Conservation (phyloP, 2,113 vertebrate species). For the Podilymbus podiceps region DNA sequence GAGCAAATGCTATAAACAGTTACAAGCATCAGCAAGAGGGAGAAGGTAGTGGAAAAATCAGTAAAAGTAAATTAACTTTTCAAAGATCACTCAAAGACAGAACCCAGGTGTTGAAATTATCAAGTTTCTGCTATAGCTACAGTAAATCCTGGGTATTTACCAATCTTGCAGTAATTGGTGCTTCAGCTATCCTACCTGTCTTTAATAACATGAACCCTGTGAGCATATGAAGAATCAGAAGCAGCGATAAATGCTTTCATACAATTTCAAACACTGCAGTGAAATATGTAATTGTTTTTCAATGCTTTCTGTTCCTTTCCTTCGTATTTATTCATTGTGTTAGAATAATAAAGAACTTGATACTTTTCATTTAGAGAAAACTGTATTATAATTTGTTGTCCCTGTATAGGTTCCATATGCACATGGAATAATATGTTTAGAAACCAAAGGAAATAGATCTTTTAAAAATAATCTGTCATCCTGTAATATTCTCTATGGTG, state of each 20-base stretch:
- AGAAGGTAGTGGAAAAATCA: not conserved
- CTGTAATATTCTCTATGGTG: not conserved
- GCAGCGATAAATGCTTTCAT: accelerated
- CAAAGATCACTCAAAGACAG: not conserved
- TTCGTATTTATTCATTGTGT: constrained; percentile 1
- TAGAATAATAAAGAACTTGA: not conserved
- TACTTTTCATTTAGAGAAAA: not conserved
- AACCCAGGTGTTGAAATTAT: not conserved
- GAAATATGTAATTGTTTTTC: not conserved
- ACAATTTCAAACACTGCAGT: not conserved
- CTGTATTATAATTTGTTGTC: not conserved
- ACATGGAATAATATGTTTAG: constrained; percentile 1
- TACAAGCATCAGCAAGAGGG: not conserved
- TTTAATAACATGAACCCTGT: not conserved
- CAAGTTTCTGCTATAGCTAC: not conserved
- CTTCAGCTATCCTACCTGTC: not conserved
- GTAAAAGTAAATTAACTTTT: not conserved
- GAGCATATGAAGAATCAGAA: not conserved
- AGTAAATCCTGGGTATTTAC: not conserved
- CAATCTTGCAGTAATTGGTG: not conserved
- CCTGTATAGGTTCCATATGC: not conserved
- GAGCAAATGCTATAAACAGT: not conserved
- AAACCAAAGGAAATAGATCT: constrained; percentile 26
- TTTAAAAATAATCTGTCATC: constrained; percentile 1
- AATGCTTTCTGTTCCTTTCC: not conserved